These are phyloP conservation scores for Callocephalon fimbriatum DNA, from an alignment of 2,113 vertebrate species.

Conservation along the genomic window DNA sequence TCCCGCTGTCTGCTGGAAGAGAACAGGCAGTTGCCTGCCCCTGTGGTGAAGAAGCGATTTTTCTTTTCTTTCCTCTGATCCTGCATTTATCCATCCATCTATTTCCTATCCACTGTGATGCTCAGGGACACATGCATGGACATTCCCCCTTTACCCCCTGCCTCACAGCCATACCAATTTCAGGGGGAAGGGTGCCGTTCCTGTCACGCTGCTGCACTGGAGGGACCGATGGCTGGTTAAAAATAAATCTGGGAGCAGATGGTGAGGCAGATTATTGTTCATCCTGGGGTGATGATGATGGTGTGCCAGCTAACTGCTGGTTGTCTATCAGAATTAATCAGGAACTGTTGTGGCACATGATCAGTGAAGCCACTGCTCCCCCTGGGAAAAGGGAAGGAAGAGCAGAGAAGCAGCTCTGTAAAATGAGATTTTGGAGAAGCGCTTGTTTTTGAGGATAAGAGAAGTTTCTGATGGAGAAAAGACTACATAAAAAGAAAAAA, in stretches of 20 bases:
- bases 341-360: constrained; percentile 31
- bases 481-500: background rate
- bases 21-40: background rate
- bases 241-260: constrained; percentile 77
- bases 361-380: background rate
- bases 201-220: fast-evolving
- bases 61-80: background rate
- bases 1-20: background rate
- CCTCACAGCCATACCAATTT: background rate
- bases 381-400: background rate
- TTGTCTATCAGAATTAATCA: constrained; percentile 71
- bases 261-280: constrained; percentile 58
- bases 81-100: background rate
- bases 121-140: background rate
- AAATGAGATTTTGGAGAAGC: background rate
- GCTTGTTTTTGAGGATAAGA: background rate
- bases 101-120: background rate
- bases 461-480: background rate
- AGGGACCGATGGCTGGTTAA: constrained; percentile 51
- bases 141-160: fast-evolving
- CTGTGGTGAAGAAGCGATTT: background rate
- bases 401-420: background rate
- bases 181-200: background rate
- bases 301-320: constrained; percentile 60
- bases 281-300: constrained; percentile 48